Conservation (phyloP, 92 coral and sea anemone species). For the Palythoa caribaeorum region DNA sequence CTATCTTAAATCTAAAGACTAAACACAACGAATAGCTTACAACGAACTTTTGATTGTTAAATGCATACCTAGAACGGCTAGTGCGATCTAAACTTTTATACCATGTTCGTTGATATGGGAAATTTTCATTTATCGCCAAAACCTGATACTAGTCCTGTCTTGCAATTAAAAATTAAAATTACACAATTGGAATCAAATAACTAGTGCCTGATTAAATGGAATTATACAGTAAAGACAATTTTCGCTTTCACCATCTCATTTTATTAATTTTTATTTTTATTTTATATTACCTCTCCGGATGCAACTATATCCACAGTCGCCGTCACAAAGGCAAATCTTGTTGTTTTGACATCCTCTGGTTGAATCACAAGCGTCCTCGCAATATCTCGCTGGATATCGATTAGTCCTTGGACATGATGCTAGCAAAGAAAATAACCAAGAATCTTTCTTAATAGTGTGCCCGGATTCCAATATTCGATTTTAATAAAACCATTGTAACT, state of each 20-base stretch:
- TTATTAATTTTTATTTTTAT: neutral
- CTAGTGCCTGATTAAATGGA: too few species aligned
- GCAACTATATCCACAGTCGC: slow-evolving; percentile 88
- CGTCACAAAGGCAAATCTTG: slow-evolving; percentile 81
- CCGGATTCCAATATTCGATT: neutral
- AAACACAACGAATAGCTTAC: too few species aligned
- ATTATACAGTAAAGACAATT: too few species aligned
- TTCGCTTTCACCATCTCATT: too few species aligned
- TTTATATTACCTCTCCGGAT: slow-evolving; percentile 62
- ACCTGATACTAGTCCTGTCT: too few species aligned
- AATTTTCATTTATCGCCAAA: too few species aligned
- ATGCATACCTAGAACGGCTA: too few species aligned
- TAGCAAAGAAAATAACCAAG: neutral
- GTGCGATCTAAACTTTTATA: too few species aligned
- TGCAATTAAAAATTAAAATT: neutral
- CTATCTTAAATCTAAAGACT: too few species aligned
- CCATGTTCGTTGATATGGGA: too few species aligned
- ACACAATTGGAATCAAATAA: neutral
- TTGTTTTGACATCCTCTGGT: slow-evolving; percentile 1
- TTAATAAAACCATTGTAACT: too few species aligned
- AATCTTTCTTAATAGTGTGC: neutral
- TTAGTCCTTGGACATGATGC: slow-evolving; percentile 33
- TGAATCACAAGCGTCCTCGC: slow-evolving; percentile 27
- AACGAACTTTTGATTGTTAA: too few species aligned
- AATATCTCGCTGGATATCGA: neutral